phyloP scores from a whole-genome alignment of 1,140 invertebrate genomes.

The Bactericera cockerelli region DNA sequence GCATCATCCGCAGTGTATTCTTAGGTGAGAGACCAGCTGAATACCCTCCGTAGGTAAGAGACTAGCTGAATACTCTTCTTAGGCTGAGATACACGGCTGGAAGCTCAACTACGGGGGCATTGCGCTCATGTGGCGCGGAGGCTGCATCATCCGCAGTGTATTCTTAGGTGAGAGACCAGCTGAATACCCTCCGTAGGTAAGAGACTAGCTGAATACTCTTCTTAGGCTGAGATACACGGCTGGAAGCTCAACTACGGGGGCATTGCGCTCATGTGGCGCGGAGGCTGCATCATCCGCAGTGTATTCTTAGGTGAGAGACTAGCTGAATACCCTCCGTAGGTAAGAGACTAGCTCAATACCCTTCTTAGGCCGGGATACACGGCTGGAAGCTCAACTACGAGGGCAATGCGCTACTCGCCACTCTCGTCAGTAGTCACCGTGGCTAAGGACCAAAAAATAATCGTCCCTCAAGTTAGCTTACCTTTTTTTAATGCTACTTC shows the following conservation, averaged over 20 bases:
- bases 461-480: too few relatives aligned
- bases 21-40: not conserved
- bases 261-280: constrained; percentile 98
- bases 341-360: too few relatives aligned
- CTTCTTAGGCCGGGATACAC: constrained; percentile 72
- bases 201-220: too few relatives aligned
- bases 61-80: too few relatives aligned
- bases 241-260: constrained; percentile 97
- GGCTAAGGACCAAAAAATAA: too few relatives aligned
- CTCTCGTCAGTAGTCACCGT: too few relatives aligned
- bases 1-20: constrained; percentile 65
- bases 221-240: constrained; percentile 65
- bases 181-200: too few relatives aligned
- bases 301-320: constrained; percentile 12
- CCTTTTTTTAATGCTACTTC: too few relatives aligned
- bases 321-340: too few relatives aligned
- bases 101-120: constrained; percentile 95
- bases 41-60: too few relatives aligned
- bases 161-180: constrained; percentile 10
- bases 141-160: constrained; percentile 79
- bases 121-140: constrained; percentile 98
- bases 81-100: constrained; percentile 79
- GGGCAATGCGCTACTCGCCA: constrained; percentile 90
- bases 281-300: constrained; percentile 90
- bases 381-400: constrained; percentile 96